Percentiles rank a stretch among this genome's conserved stretches.
Conservation (phyloP, 2,888 invertebrate genomes). For the Perizoma flavofasciatum region DNA sequence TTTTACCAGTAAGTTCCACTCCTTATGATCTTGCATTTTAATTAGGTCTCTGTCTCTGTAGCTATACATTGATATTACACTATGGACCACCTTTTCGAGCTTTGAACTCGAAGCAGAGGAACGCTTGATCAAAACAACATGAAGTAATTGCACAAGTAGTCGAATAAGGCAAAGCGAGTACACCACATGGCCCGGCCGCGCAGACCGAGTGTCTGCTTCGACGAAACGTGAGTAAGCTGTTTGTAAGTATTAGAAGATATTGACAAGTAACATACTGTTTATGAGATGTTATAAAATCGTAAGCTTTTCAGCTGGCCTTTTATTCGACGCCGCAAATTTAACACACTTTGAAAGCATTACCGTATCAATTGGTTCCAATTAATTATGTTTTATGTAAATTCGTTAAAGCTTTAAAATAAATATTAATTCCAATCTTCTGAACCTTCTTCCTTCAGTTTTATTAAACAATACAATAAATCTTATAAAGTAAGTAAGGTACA, state of each 20-base stretch:
- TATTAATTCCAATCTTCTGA: no score
- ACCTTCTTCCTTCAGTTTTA: no score
- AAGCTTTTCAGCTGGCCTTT: not conserved
- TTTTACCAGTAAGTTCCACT: no score
- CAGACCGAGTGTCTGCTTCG: constrained; percentile 75
- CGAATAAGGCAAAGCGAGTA: constrained; percentile 46
- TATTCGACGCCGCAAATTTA: not conserved
- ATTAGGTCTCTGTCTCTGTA: no score
- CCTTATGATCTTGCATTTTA: not conserved
- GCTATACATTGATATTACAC: not conserved
- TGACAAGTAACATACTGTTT: constrained; percentile 27
- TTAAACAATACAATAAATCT: no score
- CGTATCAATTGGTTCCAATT: no score
- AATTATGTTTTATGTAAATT: no score
- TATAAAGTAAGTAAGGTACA: no score
- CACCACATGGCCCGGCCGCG: constrained; percentile 50
- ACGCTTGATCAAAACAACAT: constrained; percentile 51
- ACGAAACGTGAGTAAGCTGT: constrained; percentile 52
- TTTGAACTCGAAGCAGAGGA: constrained; percentile 29
- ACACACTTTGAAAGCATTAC: no score
- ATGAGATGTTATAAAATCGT: constrained; percentile 10
- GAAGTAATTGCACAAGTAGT: constrained; percentile 50
- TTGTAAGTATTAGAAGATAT: constrained; percentile 35
- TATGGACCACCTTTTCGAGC: constrained; percentile 10
- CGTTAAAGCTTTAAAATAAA: no score